These are phyloP conservation scores for Indri indri DNA, from an alignment of 2,113 vertebrate species.

Conservation along the genomic window DNA sequence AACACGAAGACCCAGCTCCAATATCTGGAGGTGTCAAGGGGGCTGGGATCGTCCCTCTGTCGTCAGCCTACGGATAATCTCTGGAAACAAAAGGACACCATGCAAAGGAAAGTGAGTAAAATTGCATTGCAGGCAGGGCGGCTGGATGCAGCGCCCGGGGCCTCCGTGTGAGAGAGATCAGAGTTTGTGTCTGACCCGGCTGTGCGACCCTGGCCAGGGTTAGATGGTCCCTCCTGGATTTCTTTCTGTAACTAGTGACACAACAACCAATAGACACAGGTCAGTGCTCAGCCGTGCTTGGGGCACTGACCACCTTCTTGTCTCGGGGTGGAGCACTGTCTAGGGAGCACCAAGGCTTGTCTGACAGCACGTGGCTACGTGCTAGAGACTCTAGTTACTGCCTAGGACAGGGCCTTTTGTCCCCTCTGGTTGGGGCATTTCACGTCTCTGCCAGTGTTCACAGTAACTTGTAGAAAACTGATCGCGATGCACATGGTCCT, in stretches of 20 bases:
- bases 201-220: accelerated
- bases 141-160: background rate
- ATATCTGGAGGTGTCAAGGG: accelerated
- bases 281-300: background rate
- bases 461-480: background rate
- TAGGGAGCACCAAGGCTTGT: accelerated
- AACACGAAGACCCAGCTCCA: accelerated
- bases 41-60: too few species aligned
- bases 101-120: background rate
- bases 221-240: background rate
- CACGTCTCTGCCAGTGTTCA: background rate
- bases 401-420: too few species aligned
- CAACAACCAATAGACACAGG: accelerated
- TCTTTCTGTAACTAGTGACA: background rate
- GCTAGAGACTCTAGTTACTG: background rate
- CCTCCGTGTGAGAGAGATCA: background rate
- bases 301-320: too few species aligned
- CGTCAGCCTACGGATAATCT: accelerated
- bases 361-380: accelerated
- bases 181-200: accelerated
- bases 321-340: background rate
- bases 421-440: background rate
- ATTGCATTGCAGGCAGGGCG: background rate
- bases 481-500: background rate
- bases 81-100: background rate